Evolutionary conservation across 2,888 invertebrate genomes (phyloP).

Genomic region (Elegia similella): DNA sequence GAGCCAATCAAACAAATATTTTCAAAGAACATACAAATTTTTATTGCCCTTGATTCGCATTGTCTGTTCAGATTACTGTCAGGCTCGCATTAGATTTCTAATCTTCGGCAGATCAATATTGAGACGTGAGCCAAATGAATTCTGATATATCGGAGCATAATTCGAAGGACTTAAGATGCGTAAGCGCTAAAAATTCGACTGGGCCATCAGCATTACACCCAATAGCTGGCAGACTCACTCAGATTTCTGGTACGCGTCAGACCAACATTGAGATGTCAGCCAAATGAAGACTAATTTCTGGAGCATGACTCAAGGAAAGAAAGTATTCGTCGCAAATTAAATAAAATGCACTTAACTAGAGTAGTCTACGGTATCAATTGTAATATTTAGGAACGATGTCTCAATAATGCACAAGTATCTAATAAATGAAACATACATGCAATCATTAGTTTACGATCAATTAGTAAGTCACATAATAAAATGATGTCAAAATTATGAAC

Average conservation of each 20-base stretch:
- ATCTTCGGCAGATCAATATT: slow-evolving; percentile 42
- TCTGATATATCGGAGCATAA: slow-evolving; percentile 68
- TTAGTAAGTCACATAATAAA: no score
- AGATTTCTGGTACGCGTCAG: slow-evolving; percentile 14
- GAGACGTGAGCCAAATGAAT: slow-evolving; percentile 76
- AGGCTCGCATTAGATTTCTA: slow-evolving; percentile 16
- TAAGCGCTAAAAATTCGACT: no score
- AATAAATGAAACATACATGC: no score
- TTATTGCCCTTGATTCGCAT: slow-evolving; percentile 14
- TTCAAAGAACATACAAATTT: neutral
- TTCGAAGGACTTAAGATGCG: slow-evolving; percentile 40
- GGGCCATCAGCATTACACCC: no score
- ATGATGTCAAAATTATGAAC: no score
- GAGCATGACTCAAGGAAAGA: slow-evolving; percentile 72
- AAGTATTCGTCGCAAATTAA: slow-evolving; percentile 65
- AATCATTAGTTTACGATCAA: no score
- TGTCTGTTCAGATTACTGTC: slow-evolving; percentile 14
- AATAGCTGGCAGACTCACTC: neutral
- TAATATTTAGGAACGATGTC: neutral
- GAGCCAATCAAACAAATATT: no score
- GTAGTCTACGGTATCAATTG: slow-evolving; percentile 6
- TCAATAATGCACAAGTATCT: neutral
- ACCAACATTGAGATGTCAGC: slow-evolving; percentile 70
- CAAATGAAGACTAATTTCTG: slow-evolving; percentile 74
- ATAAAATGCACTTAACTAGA: slow-evolving; percentile 45